Base-by-base conservation (phyloP, 2,797 vertebrate genomes). In the Ctenosaura bakeri region DNA sequence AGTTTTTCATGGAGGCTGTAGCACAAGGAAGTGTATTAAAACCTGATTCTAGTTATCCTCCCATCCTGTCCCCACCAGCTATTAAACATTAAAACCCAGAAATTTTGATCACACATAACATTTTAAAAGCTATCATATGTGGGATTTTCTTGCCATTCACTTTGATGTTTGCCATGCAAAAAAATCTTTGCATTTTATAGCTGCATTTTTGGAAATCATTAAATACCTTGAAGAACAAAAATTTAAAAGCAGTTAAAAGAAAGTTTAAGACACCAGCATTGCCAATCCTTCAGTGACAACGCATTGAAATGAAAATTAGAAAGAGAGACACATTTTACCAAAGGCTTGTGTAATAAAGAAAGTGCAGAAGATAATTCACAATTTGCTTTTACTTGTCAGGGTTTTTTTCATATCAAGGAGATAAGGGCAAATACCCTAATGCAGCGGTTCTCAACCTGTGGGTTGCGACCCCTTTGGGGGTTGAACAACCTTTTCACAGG, bases 191-290 rank as follows among this genome's bases (percentile, higher is more conserved):
- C 56, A 83, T 88, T 91, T 90, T 91, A 92, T 93, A 59, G 88
- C 35, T 92, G 26, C 32, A 18, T 95, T 94, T 92, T 18, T 88
- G 80, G 90, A 91, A 89, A 83, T 38, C 0, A 52, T 88, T 90
- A 92, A 14, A 80, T 87, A 52, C 92, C 52, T 38, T 26, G 83
- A 71, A 83, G 88, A 86, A 77, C 90, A 86, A 90, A 83, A 94
- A 92, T 90, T 91, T 94, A 86, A 92, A 95, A 93, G 85, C 78
- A 77, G 74, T 92, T 93, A 91, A 91, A 88, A 95, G 88, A 93
- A 94, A 92, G 52, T 89, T 89, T 88, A 96, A 95, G 90, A 84
- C 83, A 83, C 77, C 0, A 0, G 66, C 74, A 74, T 91, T 91
- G 93, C 85, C 91, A 94, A 93, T 94, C 79, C 83, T 52, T 87